phyloP scores from a whole-genome alignment of 1,140 invertebrate species.

The Melipona quadrifasciata region DNA sequence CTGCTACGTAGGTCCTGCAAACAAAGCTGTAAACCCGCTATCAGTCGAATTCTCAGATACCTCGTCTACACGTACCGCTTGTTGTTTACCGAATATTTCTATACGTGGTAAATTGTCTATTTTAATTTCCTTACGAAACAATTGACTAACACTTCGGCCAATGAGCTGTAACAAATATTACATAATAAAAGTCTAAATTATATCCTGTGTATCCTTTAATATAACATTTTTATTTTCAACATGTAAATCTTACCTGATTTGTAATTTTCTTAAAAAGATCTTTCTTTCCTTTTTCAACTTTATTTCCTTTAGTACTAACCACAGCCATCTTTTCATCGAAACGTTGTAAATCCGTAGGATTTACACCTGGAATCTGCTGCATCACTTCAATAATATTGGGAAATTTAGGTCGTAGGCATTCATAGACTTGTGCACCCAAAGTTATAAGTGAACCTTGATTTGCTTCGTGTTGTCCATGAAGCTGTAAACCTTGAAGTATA shows the following conservation, averaged over 20 bases:
- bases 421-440: slow-evolving; percentile 90
- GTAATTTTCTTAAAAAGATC: slow-evolving; percentile 95
- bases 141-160: slow-evolving; percentile 90
- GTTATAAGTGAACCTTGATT: slow-evolving; percentile 88
- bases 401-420: slow-evolving; percentile 89
- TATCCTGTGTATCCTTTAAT: neutral
- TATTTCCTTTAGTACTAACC: slow-evolving; percentile 86
- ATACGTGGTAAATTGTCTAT: slow-evolving; percentile 90
- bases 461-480: slow-evolving; percentile 92
- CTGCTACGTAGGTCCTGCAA: slow-evolving; percentile 81
- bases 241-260: slow-evolving; percentile 83
- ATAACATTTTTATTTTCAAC: neutral
- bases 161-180: slow-evolving; percentile 84
- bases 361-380: slow-evolving; percentile 90
- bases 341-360: slow-evolving; percentile 88
- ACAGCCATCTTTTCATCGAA: slow-evolving; percentile 92
- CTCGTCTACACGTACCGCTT: slow-evolving; percentile 79
- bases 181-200: neutral
- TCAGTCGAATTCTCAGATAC: slow-evolving; percentile 78
- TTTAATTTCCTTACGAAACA: slow-evolving; percentile 92
- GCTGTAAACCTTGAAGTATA: slow-evolving; percentile 88
- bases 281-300: slow-evolving; percentile 93
- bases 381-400: slow-evolving; percentile 86
- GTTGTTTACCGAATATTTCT: slow-evolving; percentile 82
- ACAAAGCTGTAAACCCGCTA: slow-evolving; percentile 81